Conservation (phyloP, 2,113 vertebrate genomes). For the Zootoca vivipara region DNA sequence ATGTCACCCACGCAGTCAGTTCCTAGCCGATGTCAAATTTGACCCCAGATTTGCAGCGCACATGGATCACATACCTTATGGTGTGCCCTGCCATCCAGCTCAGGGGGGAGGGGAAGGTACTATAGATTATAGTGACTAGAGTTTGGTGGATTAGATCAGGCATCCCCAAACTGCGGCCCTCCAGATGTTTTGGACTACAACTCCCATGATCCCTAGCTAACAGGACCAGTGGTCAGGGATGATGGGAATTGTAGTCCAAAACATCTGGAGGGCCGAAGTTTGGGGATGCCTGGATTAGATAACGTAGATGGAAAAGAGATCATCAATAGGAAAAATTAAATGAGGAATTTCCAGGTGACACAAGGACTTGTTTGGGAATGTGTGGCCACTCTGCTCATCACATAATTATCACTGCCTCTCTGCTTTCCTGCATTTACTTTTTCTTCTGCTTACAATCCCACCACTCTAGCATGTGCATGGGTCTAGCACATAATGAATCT, state of each 20-base stretch:
- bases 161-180: too few species aligned
- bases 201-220: too few species aligned
- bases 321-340: not conserved
- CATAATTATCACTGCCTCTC: not conserved
- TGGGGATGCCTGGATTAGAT: not conserved
- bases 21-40: not conserved
- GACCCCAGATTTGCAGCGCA: not conserved
- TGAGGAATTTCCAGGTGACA: not conserved
- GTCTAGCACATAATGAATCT: not conserved
- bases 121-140: not conserved
- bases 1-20: not conserved
- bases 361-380: not conserved
- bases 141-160: not conserved
- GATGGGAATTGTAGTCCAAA: too few species aligned
- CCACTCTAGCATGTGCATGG: not conserved
- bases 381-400: not conserved
- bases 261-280: too few species aligned
- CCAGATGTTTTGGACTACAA: too few species aligned
- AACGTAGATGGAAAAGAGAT: not conserved
- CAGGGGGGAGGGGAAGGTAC: not conserved
- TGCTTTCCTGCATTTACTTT: not conserved
- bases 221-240: too few species aligned
- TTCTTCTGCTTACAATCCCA: not conserved
- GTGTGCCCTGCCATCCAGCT: not conserved
- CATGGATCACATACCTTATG: not conserved